These are phyloP conservation scores for Gymnogyps californianus DNA, from an alignment of 2,113 vertebrate species.

Conservation along the genomic window DNA sequence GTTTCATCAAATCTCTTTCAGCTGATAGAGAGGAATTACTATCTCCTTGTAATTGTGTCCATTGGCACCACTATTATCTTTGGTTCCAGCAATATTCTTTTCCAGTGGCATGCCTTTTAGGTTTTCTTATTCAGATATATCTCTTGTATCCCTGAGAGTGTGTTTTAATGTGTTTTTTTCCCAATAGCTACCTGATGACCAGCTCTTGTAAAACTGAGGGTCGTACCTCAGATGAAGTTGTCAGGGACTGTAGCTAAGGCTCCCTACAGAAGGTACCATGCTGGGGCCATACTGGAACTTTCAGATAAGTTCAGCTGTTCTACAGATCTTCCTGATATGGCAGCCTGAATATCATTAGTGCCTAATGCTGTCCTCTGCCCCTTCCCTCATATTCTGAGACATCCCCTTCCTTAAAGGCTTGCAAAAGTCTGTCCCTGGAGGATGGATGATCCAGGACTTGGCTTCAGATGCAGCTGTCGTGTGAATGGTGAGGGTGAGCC, in stretches of 20 bases:
- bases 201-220: neutral
- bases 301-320: neutral
- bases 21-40: neutral
- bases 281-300: neutral
- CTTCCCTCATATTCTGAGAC: neutral
- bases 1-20: neutral
- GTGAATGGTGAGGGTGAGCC: neutral
- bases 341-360: neutral
- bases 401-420: neutral
- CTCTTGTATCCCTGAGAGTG: neutral
- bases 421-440: neutral
- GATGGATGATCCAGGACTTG: neutral
- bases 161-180: neutral
- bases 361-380: neutral
- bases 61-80: neutral
- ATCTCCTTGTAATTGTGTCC: neutral
- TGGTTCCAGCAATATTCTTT: neutral
- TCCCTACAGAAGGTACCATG: accelerated
- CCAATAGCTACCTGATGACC: neutral
- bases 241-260: neutral
- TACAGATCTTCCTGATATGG: neutral
- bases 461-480: neutral
- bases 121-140: neutral
- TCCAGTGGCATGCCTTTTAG: neutral
- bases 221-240: neutral